Percentiles rank a stretch among this genome's conserved stretches.
These are phyloP conservation scores for Monomorium pharaonis DNA, from an alignment of 1,140 invertebrate genomes.

Conservation along the genomic window DNA sequence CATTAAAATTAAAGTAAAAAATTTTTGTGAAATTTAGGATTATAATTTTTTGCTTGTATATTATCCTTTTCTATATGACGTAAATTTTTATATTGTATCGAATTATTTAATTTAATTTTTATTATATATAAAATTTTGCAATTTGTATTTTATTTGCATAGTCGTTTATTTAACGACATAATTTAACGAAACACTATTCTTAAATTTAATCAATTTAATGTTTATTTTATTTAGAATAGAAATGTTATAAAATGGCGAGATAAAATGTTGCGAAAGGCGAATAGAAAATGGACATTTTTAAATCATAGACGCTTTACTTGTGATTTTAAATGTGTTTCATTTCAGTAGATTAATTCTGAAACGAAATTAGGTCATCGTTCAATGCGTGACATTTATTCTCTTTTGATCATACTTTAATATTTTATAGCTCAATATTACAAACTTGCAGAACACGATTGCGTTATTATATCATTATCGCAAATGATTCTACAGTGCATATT, in stretches of 20 bases:
- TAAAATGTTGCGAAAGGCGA: not conserved
- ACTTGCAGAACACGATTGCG: not conserved
- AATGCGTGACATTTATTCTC: not conserved
- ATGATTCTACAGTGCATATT: not conserved
- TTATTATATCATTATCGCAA: slow-evolving; percentile 3
- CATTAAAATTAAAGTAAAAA: too few relatives aligned
- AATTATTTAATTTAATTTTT: not conserved
- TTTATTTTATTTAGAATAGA: not conserved
- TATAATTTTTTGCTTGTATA: too few relatives aligned
- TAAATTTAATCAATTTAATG: too few relatives aligned
- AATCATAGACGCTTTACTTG: not conserved
- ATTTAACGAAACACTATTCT: not conserved
- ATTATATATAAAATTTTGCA: not conserved
- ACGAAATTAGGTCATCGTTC: not conserved
- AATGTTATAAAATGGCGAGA: not conserved
- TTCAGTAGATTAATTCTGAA: not conserved
- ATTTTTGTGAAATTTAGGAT: too few relatives aligned
- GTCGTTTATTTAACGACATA: not conserved
- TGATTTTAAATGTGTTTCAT: not conserved
- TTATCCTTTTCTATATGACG: not conserved
- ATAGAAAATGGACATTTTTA: not conserved
- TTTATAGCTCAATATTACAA: not conserved
- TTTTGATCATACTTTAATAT: not conserved
- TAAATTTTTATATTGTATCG: not conserved
- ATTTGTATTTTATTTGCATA: not conserved